Evolutionary conservation across 2,888 invertebrate species (phyloP).

Genomic region (Cheilosia vernalis): DNA sequence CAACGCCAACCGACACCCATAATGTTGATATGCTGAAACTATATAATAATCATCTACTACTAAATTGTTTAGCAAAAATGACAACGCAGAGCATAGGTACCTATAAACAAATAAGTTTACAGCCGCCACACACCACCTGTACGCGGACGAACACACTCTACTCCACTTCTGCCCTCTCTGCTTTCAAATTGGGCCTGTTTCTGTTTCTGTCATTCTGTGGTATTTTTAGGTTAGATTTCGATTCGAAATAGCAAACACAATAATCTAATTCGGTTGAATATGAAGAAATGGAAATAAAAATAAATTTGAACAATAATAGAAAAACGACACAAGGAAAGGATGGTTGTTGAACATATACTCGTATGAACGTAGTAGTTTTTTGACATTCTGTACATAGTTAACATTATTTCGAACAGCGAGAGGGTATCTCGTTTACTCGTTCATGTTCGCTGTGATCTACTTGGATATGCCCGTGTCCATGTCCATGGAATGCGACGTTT

Average conservation of each 20-base stretch:
- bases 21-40: slow-evolving; percentile 7
- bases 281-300: slow-evolving; percentile 20
- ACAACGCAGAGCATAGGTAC: slow-evolving; percentile 3
- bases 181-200: not conserved
- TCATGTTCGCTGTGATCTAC: no score
- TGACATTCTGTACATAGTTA: slow-evolving; percentile 29
- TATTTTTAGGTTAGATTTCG: slow-evolving; percentile 40
- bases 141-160: no score
- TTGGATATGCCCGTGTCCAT: no score
- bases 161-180: not conserved
- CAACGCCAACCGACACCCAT: not conserved
- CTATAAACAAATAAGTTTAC: slow-evolving; percentile 41
- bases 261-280: slow-evolving; percentile 45
- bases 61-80: slow-evolving; percentile 36
- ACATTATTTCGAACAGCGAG: not conserved
- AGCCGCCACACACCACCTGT: slow-evolving; percentile 48
- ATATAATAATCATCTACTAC: slow-evolving; percentile 3
- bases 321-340: slow-evolving; percentile 23
- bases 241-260: slow-evolving; percentile 25
- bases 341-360: slow-evolving; percentile 30
- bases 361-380: slow-evolving; percentile 31
- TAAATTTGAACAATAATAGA: slow-evolving; percentile 31
- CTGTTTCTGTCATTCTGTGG: slow-evolving; percentile 24
- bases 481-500: no score
- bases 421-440: not conserved